Conservation (phyloP, 2,888 invertebrate genomes). For the Tanypteryx hageni region DNA sequence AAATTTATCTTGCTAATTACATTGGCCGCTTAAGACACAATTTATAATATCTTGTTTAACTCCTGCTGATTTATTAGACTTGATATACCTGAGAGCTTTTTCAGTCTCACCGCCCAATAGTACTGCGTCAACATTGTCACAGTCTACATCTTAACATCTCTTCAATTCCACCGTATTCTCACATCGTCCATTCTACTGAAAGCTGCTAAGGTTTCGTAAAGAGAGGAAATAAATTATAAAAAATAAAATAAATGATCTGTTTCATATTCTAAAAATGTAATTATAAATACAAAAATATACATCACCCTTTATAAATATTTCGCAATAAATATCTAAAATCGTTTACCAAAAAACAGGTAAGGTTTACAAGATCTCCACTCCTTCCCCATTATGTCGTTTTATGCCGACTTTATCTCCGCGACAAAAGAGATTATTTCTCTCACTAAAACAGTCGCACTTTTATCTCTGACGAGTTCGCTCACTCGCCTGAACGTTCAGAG, state of each 20-base stretch:
- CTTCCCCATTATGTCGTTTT: neutral
- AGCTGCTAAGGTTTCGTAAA: too few relatives aligned
- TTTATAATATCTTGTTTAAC: too few relatives aligned
- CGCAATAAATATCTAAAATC: conserved; percentile 53
- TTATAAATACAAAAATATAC: conserved; percentile 55
- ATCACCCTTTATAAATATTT: conserved; percentile 53
- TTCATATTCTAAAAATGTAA: neutral
- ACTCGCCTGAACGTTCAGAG: neutral
- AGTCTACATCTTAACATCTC: too few relatives aligned
- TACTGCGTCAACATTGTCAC: too few relatives aligned
- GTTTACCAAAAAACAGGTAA: conserved; percentile 52
- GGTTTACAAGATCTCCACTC: conserved; percentile 27
- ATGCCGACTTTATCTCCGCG: neutral
- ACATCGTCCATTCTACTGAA: too few relatives aligned
- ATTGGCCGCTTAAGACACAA: too few relatives aligned
- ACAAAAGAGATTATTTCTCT: neutral
- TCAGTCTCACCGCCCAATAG: too few relatives aligned
- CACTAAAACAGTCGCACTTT: conserved; percentile 14
- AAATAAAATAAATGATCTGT: neutral
- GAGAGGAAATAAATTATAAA: too few relatives aligned
- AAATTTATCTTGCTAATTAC: too few relatives aligned
- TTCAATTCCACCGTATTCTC: too few relatives aligned
- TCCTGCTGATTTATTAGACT: too few relatives aligned
- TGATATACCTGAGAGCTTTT: too few relatives aligned
- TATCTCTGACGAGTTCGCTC: neutral